phyloP scores from a whole-genome alignment of 2,113 vertebrate genomes.

The Zosterops lateralis region DNA sequence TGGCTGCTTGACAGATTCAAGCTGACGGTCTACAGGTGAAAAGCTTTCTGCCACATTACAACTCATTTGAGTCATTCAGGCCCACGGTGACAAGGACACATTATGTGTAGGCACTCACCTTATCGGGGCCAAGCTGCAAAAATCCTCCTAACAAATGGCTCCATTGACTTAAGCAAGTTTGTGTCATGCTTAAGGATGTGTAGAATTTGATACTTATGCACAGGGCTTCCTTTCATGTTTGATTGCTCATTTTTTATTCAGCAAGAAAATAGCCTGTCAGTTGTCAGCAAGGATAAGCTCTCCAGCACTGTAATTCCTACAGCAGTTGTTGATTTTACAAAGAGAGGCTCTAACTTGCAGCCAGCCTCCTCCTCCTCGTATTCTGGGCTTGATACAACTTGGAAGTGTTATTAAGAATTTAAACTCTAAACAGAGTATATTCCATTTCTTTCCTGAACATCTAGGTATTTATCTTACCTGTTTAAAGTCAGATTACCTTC shows the following conservation, averaged over 20 bases:
- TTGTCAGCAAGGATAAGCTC: neutral
- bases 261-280: conserved; percentile 28
- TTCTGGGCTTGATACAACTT: neutral
- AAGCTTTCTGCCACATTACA: neutral
- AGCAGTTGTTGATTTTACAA: neutral
- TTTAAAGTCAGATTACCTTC: neutral
- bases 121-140: neutral
- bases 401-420: neutral
- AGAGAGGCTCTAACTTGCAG: neutral
- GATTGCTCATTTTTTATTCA: conserved; percentile 43
- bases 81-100: neutral
- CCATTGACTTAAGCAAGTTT: neutral
- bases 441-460: neutral
- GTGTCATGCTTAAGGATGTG: neutral
- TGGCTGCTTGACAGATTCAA: neutral
- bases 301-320: neutral
- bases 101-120: neutral
- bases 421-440: neutral
- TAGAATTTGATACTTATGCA: neutral
- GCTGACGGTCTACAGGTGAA: conserved; percentile 21
- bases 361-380: neutral
- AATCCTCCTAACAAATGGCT: neutral
- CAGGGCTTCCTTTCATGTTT: neutral
- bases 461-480: neutral
- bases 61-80: neutral